Conservation (phyloP, 2,888 invertebrate species). For the Latrodectus hesperus region DNA sequence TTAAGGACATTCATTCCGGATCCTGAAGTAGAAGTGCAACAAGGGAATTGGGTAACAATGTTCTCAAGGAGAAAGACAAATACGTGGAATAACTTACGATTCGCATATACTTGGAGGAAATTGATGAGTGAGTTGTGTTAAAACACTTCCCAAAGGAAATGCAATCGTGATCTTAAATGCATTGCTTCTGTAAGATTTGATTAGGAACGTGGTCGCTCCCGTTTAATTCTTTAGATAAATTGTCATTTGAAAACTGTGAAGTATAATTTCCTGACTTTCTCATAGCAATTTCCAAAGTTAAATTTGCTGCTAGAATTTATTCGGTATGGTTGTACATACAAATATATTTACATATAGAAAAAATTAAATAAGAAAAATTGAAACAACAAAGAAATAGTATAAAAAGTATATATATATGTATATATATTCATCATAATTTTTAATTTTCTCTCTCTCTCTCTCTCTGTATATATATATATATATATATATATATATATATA, state of each 20-base stretch:
- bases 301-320: background rate
- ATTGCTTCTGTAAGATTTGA: background rate
- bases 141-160: no score
- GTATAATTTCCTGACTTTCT: background rate
- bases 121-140: no score
- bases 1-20: no score
- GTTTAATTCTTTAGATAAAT: background rate
- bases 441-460: background rate
- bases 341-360: background rate
- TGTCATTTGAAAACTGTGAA: background rate
- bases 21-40: no score
- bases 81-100: no score
- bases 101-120: no score
- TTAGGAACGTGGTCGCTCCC: background rate
- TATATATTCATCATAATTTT: background rate
- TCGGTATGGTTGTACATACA: background rate
- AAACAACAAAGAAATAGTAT: background rate
- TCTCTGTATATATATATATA: slow-evolving; percentile 8
- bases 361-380: background rate
- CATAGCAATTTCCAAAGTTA: background rate
- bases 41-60: no score
- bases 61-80: no score
- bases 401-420: background rate
- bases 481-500: slow-evolving; percentile 16
- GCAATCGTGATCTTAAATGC: background rate